Evolutionary conservation across 2,797 vertebrate species (phyloP), one percentile per base, ranked within the genome.

Genomic region (Hozukius guyotensis): DNA sequence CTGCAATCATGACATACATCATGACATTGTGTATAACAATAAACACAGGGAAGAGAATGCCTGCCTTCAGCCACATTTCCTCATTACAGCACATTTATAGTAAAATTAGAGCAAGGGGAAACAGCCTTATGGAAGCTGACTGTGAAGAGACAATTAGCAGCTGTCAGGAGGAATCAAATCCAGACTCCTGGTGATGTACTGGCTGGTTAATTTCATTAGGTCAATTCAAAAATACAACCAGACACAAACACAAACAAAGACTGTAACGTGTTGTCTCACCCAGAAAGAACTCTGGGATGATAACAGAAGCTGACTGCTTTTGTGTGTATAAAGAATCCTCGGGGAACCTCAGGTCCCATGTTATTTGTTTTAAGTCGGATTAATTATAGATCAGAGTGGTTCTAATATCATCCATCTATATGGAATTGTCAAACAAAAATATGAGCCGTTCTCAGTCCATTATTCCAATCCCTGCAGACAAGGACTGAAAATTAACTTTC

Each of bases 381-480:
- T 90, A 87, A 92, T 92, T 93, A 91, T 91, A 84, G 77, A 91
- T 90, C 84, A 88, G 81, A 91, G 88, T 60, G 75, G 74, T 77
- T 89, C 68, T 76, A 87, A 88, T 84, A 91, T 78, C 78, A 84
- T 77, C 78, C 77, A 69, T 91, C 86, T 87, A 82, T 73, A n/a
- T 63, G 78, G 87, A 76, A 84, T 84, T 84, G 86, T 82, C 84
- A 73, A 76, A 87, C 13, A 63, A 73, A 86, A 86, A 77, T 29
- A 83, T 14, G 74, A 86, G 81, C 34, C 25, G 12, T 86, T 91
- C 80, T 73, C 53, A 55, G 82, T 82, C 84, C 68, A 81, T 87
- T 85, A 88, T 81, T 89, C 84, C 69, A 52, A 70, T 86, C 86
- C 87, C 89, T 36, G 59, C 74, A 82, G 89, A 85, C 77, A 62